These are phyloP conservation scores for Chesias legatella DNA, from an alignment of 2,888 invertebrate species.

Conservation along the genomic window DNA sequence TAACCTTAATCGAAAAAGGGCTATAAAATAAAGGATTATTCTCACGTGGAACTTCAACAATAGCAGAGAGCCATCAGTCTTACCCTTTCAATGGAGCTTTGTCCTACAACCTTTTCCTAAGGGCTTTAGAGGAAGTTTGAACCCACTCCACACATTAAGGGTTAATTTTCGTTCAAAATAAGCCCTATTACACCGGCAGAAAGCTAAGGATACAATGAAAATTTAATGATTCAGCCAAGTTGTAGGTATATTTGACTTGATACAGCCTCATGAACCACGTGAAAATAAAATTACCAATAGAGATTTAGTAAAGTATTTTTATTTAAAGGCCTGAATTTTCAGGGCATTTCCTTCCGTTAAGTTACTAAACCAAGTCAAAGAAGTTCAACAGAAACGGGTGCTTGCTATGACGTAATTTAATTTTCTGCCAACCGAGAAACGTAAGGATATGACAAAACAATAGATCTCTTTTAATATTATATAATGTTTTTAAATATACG, in stretches of 20 bases:
- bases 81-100: conserved; percentile 18
- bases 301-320: no score
- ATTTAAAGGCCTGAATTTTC: no score
- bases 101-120: conserved; percentile 16
- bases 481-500: no score
- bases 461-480: no score
- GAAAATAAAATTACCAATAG: no score
- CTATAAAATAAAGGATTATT: conserved; percentile 16
- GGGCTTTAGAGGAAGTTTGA: conserved; percentile 16
- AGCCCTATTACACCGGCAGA: conserved; percentile 11
- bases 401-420: no score
- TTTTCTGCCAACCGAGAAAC: no score
- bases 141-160: conserved; percentile 12
- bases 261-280: background rate
- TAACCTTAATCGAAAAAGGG: conserved; percentile 12
- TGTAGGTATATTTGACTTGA: conserved; percentile 3
- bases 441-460: no score
- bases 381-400: no score
- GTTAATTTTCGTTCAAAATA: conserved; percentile 8
- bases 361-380: no score
- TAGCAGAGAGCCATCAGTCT: conserved; percentile 16
- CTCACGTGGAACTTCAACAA: conserved; percentile 18
- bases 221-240: conserved; percentile 12
- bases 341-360: no score
- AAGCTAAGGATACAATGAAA: conserved; percentile 12